Conservation (phyloP, 2,888 invertebrate genomes). For the Eudemis profundana region DNA sequence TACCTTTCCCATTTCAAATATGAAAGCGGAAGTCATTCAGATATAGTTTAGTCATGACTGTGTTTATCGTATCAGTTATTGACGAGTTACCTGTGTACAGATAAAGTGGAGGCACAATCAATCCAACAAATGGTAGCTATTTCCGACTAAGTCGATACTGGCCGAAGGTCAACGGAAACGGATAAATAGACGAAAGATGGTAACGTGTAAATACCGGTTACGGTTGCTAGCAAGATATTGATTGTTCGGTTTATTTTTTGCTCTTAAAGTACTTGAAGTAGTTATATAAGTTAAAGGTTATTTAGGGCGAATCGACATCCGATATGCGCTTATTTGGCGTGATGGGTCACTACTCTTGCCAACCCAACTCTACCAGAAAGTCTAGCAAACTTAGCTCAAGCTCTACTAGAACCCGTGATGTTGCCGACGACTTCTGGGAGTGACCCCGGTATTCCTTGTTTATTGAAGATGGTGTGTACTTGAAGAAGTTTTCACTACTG, state of each 20-base stretch:
- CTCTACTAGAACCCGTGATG: no score
- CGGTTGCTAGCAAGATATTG: constrained; percentile 11
- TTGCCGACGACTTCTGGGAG: no score
- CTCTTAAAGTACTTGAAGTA: neutral
- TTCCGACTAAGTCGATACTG: constrained; percentile 21
- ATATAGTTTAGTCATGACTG: neutral
- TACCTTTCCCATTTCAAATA: neutral
- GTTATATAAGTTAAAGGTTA: no score
- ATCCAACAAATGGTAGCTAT: constrained; percentile 20
- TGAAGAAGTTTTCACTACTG: no score
- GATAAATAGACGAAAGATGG: constrained; percentile 14
- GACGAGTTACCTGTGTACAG: constrained; percentile 15
- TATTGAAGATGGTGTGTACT: no score
- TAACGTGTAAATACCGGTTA: constrained; percentile 1
- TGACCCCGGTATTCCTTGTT: no score
- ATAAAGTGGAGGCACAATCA: constrained; percentile 20
- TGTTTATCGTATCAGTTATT: constrained; percentile 5
- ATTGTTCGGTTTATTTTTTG: constrained; percentile 11
- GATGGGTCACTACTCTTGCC: no score
- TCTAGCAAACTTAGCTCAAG: no score
- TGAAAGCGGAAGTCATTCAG: neutral
- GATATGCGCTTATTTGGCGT: no score
- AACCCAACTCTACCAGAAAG: no score
- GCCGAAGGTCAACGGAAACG: constrained; percentile 20
- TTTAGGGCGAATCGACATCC: no score